phyloP scores from a whole-genome alignment of 2,888 invertebrate genomes.

The Pristionchus japonicus region DNA sequence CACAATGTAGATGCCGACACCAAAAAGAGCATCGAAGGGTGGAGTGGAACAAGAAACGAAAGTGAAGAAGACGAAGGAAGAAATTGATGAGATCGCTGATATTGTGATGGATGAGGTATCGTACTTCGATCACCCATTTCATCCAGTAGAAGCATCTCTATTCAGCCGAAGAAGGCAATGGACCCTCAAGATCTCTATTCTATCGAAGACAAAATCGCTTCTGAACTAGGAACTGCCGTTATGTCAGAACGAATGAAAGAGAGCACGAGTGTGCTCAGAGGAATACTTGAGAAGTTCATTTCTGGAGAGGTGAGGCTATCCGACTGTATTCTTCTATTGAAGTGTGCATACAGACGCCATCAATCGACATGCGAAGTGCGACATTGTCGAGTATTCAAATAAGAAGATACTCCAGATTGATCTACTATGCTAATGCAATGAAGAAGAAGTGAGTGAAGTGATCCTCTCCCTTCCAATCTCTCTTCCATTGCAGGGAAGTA shows the following conservation, averaged over 20 bases:
- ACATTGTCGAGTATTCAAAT: not conserved
- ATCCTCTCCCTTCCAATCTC: not conserved
- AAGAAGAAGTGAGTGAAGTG: conserved; percentile 17
- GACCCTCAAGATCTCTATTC: conserved; percentile 52
- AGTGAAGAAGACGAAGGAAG: conserved; percentile 16
- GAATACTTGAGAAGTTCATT: conserved; percentile 27
- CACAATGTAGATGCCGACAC: not conserved
- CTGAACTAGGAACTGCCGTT: conserved; percentile 36
- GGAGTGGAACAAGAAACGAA: conserved; percentile 27
- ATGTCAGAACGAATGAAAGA: not conserved
- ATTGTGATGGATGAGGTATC: conserved; percentile 9
- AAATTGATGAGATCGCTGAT: not conserved
- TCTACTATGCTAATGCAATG: conserved; percentile 42
- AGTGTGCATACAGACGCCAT: not conserved
- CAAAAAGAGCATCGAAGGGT: conserved; percentile 11
- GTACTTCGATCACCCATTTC: not conserved
- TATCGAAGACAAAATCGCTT: conserved; percentile 57
- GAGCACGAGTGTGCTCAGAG: not conserved
- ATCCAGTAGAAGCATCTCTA: not conserved
- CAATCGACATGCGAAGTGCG: not conserved
- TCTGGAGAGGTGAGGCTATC: conserved; percentile 22
- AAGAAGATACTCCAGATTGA: conserved; percentile 13
- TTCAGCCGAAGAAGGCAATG: not conserved
- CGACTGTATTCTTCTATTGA: not conserved
- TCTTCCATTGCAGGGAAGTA: not conserved